phyloP scores from a whole-genome alignment of 1,140 invertebrate species.

The Homarus americanus region DNA sequence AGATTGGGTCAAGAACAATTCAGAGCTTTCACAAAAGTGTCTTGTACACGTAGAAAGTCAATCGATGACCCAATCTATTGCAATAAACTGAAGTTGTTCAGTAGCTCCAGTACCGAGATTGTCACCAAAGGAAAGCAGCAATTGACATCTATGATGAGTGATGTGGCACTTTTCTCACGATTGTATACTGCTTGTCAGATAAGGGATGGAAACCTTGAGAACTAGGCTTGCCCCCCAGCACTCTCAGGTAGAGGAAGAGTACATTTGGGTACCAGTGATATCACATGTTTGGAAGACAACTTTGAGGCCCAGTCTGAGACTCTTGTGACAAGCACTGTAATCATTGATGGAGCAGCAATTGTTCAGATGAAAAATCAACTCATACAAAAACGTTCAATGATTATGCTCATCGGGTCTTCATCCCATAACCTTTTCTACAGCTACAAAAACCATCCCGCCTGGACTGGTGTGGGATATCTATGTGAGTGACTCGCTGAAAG shows the following conservation, averaged over 20 bases:
- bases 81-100: slow-evolving; percentile 1
- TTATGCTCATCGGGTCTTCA: slow-evolving; percentile 8
- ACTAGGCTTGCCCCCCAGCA: background rate
- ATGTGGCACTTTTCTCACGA: background rate
- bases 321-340: no score
- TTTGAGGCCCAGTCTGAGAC: background rate
- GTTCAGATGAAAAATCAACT: slow-evolving; percentile 4
- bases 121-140: background rate
- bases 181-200: slow-evolving; percentile 1
- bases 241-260: background rate
- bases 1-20: no score
- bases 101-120: background rate
- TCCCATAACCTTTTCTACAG: background rate
- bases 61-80: background rate
- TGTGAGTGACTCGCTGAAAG: slow-evolving; percentile 25
- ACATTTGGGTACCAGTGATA: background rate
- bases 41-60: no score
- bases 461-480: slow-evolving; percentile 31
- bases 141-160: background rate
- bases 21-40: no score
- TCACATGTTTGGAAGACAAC: background rate
- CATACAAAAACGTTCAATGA: slow-evolving; percentile 19
- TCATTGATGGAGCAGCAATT: slow-evolving; percentile 16
- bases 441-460: background rate
- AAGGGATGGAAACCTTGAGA: slow-evolving; percentile 11